A percentile compares a stretch with the other conserved stretches of the same genome.
Evolutionary conservation across 1,140 invertebrate species (phyloP).

Genomic region (Drosophila triauraria): DNA sequence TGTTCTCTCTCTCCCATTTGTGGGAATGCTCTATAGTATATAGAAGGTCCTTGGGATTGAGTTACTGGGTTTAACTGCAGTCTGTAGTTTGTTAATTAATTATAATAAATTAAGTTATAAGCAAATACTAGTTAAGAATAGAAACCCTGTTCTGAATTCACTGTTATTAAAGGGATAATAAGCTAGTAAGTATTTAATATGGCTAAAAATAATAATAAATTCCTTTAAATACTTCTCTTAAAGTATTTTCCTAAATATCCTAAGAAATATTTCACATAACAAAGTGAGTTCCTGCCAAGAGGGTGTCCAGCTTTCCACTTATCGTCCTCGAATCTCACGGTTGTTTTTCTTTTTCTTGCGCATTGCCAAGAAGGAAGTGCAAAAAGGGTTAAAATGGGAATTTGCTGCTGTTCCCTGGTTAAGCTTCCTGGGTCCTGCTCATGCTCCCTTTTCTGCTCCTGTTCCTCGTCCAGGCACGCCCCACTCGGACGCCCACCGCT

Average conservation of each 20-base stretch:
- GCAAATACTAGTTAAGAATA: too few relatives aligned
- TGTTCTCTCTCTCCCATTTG: constrained; percentile 34
- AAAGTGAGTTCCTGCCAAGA: neutral
- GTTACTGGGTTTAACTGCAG: neutral
- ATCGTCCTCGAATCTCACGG: constrained; percentile 13
- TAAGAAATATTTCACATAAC: neutral
- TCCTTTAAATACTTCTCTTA: too few relatives aligned
- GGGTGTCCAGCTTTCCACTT: constrained; percentile 15
- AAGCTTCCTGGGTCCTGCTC: neutral
- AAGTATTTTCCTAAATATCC: neutral
- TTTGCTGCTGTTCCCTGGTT: constrained; percentile 18
- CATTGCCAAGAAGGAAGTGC: constrained; percentile 48
- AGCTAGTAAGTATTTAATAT: neutral
- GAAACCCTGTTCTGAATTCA: too few relatives aligned
- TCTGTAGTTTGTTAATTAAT: neutral
- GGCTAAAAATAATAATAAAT: neutral
- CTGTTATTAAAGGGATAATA: neutral
- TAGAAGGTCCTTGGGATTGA: neutral
- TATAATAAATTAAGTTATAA: too few relatives aligned
- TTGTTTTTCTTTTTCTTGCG: constrained; percentile 40
- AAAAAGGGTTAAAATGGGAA: constrained; percentile 64
- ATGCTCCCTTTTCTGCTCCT: neutral
- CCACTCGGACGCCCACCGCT: constrained; percentile 40
- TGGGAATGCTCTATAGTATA: constrained; percentile 28
- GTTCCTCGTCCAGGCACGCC: constrained; percentile 11